Evolutionary conservation across 2,113 vertebrate species (phyloP).

Genomic region (Tauraco erythrolophus): DNA sequence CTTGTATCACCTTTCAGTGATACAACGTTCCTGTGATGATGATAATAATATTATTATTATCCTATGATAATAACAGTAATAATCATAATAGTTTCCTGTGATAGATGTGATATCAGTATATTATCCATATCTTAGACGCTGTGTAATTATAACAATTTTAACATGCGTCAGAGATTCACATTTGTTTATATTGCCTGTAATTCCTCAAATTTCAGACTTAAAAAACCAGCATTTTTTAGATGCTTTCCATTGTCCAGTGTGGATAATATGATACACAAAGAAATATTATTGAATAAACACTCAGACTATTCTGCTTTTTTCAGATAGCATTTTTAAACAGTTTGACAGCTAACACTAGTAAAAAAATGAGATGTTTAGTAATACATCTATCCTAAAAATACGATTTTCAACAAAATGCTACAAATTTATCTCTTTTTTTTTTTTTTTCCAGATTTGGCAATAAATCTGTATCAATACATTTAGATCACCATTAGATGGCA

Average conservation of each 20-base stretch:
- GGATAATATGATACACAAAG: slow-evolving; percentile 28
- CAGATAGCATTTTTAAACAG: slow-evolving; percentile 58
- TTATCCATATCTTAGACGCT: not conserved
- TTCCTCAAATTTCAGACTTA: slow-evolving; percentile 31
- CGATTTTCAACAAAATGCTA: not conserved
- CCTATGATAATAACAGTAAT: not conserved
- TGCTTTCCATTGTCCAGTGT: slow-evolving; percentile 57
- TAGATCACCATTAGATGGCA: slow-evolving; percentile 13
- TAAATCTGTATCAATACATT: not conserved
- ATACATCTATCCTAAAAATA: not conserved
- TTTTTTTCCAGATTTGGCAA: not conserved
- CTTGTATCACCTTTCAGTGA: not conserved
- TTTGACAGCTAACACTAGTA: slow-evolving; percentile 17
- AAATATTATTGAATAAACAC: slow-evolving; percentile 39
- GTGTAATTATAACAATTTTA: not conserved
- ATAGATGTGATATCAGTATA: not conserved
- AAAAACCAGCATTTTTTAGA: slow-evolving; percentile 55
- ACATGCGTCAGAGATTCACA: not conserved
- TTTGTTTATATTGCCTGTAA: slow-evolving; percentile 20
- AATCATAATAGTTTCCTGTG: not conserved
- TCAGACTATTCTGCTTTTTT: slow-evolving; percentile 36
- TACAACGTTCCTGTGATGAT: not conserved
- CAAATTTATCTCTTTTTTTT: not conserved
- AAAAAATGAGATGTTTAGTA: slow-evolving; percentile 17
- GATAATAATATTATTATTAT: not conserved